Evolutionary conservation across 2,113 vertebrate genomes (phyloP).

Genomic region (Arvicanthis niloticus): DNA sequence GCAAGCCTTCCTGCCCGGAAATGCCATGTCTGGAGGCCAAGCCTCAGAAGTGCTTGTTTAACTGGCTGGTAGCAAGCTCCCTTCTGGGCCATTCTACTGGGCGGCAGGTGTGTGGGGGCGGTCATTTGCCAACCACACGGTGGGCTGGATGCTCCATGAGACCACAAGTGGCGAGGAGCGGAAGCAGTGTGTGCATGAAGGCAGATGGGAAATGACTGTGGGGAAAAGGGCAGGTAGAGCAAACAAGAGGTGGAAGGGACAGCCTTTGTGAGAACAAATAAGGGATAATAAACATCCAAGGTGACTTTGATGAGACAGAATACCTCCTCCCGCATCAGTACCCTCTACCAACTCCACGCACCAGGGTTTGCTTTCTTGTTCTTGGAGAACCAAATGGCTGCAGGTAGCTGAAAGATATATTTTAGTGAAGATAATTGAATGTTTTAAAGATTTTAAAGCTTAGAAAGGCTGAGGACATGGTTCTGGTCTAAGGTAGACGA

Average conservation of each 20-base stretch:
- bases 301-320: background rate
- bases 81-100: conserved; percentile 18
- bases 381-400: background rate
- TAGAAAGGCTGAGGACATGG: background rate
- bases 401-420: background rate
- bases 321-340: background rate
- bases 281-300: background rate
- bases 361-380: background rate
- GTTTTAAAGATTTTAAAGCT: conserved; percentile 1
- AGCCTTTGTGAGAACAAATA: background rate
- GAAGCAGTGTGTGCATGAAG: background rate
- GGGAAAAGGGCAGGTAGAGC: background rate
- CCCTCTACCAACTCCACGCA: accelerated
- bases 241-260: background rate
- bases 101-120: conserved; percentile 34
- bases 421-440: background rate
- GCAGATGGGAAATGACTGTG: background rate
- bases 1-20: background rate
- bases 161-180: background rate
- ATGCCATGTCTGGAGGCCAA: conserved; percentile 19
- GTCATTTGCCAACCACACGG: conserved; percentile 39
- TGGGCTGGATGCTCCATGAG: background rate
- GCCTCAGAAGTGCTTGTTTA: background rate
- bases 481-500: background rate
- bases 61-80: background rate